Conservation (phyloP, 2,888 invertebrate species). For the Helleia helle region DNA sequence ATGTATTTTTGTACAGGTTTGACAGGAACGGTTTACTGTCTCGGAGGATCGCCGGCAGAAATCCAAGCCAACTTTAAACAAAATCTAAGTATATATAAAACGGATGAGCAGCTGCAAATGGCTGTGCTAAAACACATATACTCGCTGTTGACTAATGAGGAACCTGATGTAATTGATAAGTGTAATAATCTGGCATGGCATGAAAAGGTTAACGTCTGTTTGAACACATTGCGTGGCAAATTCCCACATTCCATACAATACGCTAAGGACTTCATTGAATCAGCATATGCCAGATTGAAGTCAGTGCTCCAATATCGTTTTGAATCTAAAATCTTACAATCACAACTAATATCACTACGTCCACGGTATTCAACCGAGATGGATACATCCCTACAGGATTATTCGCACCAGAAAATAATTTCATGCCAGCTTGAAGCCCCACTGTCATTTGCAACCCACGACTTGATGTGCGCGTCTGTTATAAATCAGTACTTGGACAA, state of each 20-base stretch:
- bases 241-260: constrained; percentile 37
- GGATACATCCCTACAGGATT: too few species aligned
- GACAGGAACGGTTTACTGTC: constrained; percentile 36
- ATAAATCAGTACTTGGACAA: too few species aligned
- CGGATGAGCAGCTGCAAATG: constrained; percentile 26
- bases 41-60: constrained; percentile 38
- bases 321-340: not conserved
- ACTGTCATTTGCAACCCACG: too few species aligned
- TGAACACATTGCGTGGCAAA: constrained; percentile 28
- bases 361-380: too few species aligned
- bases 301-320: not conserved
- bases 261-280: constrained; percentile 28
- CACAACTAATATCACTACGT: too few species aligned
- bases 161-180: constrained; percentile 18
- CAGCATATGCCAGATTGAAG: constrained; percentile 25
- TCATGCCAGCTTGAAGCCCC: too few species aligned
- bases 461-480: too few species aligned
- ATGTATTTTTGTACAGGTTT: constrained; percentile 30
- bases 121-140: constrained; percentile 27
- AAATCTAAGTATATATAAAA: constrained; percentile 19
- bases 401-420: too few species aligned
- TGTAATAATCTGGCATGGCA: constrained; percentile 23
- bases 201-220: constrained; percentile 30
- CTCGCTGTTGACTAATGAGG: constrained; percentile 21
- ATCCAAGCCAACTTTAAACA: constrained; percentile 23